phyloP scores from a whole-genome alignment of 2,113 vertebrate genomes.

The Actenoides lindsayi region DNA sequence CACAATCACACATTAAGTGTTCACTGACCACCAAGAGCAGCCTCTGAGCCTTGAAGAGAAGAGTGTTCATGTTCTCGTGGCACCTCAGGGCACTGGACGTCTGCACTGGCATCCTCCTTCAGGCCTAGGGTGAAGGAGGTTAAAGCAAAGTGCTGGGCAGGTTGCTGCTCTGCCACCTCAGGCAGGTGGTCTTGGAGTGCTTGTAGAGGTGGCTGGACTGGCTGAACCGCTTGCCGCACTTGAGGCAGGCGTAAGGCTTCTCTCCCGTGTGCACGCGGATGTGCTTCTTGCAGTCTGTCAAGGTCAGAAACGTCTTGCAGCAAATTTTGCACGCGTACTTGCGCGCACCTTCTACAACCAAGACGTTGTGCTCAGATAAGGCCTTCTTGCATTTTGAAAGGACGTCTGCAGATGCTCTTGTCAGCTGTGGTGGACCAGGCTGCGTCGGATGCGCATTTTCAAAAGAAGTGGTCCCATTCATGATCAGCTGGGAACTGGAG shows the following conservation, averaged over 20 bases:
- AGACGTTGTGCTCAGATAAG: slow-evolving; percentile 95
- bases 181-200: slow-evolving; percentile 97
- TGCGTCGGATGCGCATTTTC: slow-evolving; percentile 74
- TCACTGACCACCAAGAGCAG: not conserved
- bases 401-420: slow-evolving; percentile 93
- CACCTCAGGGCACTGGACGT: not conserved
- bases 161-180: slow-evolving; percentile 95
- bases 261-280: slow-evolving; percentile 97
- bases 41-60: not conserved
- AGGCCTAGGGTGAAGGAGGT: not conserved
- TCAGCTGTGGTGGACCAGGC: slow-evolving; percentile 86
- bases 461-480: slow-evolving; percentile 80
- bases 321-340: slow-evolving; percentile 99
- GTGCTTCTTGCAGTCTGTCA: slow-evolving; percentile 99
- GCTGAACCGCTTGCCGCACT: slow-evolving; percentile 96
- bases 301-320: slow-evolving; percentile 96
- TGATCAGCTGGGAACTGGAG: slow-evolving; percentile 81
- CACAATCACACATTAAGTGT: not conserved
- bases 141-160: slow-evolving; percentile 89
- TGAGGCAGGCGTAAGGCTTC: slow-evolving; percentile 96
- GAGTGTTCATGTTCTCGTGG: not conserved
- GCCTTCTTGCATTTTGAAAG: slow-evolving; percentile 98
- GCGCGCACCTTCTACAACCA: slow-evolving; percentile 95
- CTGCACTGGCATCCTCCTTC: not conserved
- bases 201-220: slow-evolving; percentile 98